phyloP scores from a whole-genome alignment of 2,113 vertebrate genomes.

The Scolopax mira region DNA sequence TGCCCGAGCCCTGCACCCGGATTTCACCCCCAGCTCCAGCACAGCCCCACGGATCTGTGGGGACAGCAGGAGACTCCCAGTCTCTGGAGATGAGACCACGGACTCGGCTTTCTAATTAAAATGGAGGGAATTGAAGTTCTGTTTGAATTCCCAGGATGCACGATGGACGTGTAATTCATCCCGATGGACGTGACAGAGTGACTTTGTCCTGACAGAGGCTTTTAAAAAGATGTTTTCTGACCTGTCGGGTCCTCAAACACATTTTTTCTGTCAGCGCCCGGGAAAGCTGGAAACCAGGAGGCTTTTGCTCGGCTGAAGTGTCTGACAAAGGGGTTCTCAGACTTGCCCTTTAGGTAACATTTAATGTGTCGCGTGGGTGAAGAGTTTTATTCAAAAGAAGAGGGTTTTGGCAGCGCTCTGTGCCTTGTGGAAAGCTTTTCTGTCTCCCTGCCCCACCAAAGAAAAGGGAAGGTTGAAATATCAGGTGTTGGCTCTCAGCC shows the following conservation, averaged over 20 bases:
- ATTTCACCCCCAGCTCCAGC: background rate
- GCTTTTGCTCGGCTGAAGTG: background rate
- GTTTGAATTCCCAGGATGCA: background rate
- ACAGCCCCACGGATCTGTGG: background rate
- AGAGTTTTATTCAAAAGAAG: slow-evolving; percentile 12
- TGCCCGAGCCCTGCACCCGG: fast-evolving
- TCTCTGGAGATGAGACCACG: background rate
- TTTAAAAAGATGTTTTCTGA: background rate
- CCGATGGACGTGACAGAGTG: background rate
- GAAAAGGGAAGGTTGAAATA: background rate
- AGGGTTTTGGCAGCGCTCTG: background rate
- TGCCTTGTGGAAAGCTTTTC: background rate
- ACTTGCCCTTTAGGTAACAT: slow-evolving; percentile 24
- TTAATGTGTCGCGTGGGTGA: background rate
- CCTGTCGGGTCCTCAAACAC: background rate
- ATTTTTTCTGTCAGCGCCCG: background rate
- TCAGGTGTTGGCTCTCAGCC: background rate
- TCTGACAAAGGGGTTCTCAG: background rate
- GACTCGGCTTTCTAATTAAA: background rate
- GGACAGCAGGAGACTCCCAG: fast-evolving
- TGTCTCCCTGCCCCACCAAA: background rate
- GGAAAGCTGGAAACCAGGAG: background rate
- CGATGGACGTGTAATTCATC: background rate
- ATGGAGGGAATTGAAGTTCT: background rate
- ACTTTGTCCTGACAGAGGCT: background rate